Base-by-base conservation (phyloP, 1,140 invertebrate species). In the Hypsibius dujardini region DNA sequence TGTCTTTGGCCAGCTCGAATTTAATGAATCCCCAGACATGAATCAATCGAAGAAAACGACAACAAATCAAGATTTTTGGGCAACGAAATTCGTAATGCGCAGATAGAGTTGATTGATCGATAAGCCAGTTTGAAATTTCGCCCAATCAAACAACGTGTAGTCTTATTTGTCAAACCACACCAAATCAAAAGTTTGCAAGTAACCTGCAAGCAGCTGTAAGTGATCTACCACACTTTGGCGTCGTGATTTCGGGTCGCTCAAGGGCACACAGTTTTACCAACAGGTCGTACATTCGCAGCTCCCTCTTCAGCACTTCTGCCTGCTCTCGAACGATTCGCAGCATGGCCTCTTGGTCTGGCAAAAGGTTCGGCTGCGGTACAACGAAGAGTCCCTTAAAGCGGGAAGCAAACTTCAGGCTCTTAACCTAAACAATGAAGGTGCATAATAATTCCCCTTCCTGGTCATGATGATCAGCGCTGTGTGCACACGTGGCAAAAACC, bases 201-300 rank as follows among this genome's bases (percentile, higher is more conserved):
- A 7, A 56, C n/a, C 7, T n/a, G n/a, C n/a, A 7, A 56, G n/a
- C n/a, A n/a, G 50, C 7, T 7, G 7, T 56, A 56, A 0, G 50
- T 12, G 7, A 56, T 12, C 7, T 12, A 56, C 50, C n/a, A 56
- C 7, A 56, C 28, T 28, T 28, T 28, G 28, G 28, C 28, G 28
- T 28, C 28, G 28, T 28, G 28, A 28, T 28, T 28, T 28, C 28
- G 28, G 50, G 50, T 12, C 50, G 50, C n/a, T 56, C 62, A 67
- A 12, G 45, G 12, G 42, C 42, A 42, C 12, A 12, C 12, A 67
- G 3, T 45, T 67, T 67, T 67, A 67, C 62, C 62, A 67, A 67
- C 62, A 67, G 45, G 42, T 67, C 62, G 45, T 67, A 67, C 62
- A 67, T 67, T 67, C 62, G 62, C 62, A 67, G 62, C 45, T 67